Conservation (phyloP, 1,140 invertebrate species). For the Drosophila guanche region DNA sequence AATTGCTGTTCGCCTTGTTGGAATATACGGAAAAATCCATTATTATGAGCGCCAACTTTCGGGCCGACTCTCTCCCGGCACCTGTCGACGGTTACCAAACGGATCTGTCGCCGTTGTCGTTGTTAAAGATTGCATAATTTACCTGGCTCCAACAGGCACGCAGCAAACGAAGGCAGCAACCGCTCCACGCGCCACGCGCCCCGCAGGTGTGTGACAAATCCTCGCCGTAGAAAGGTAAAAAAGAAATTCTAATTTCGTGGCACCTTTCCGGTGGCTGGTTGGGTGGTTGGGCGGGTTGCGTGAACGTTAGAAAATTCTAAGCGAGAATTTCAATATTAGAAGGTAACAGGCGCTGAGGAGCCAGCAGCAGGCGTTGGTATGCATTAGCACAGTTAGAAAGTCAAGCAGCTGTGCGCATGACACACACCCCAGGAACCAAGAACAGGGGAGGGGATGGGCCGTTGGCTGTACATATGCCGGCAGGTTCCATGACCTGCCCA, state of each 20-base stretch:
- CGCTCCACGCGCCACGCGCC: constrained; percentile 19
- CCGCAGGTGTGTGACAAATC: constrained; percentile 58
- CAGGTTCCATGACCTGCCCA: constrained; percentile 38
- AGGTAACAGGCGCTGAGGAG: constrained; percentile 65
- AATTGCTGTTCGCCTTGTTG: constrained; percentile 78
- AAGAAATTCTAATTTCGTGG: constrained; percentile 46
- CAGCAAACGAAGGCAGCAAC: constrained; percentile 59
- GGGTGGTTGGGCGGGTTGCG: constrained; percentile 32
- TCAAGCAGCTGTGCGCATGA: constrained; percentile 60
- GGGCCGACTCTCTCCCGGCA: too few species aligned
- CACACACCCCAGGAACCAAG: constrained; percentile 21
- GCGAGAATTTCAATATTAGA: constrained; percentile 83
- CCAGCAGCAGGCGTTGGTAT: constrained; percentile 49
- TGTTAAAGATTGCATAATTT: constrained; percentile 83
- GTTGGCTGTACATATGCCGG: constrained; percentile 23
- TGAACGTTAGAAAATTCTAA: constrained; percentile 80
- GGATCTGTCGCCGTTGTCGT: constrained; percentile 62
- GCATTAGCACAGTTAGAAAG: constrained; percentile 68
- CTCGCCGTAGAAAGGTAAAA: not conserved
- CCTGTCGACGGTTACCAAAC: constrained; percentile 56
- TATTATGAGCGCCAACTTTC: constrained; percentile 73
- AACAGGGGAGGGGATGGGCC: constrained; percentile 1
- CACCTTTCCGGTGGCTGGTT: constrained; percentile 12
- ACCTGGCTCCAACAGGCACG: constrained; percentile 76
- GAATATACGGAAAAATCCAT: constrained; percentile 81